Conservation (phyloP, 2,797 vertebrate species). For the Darevskia nairensis region DNA sequence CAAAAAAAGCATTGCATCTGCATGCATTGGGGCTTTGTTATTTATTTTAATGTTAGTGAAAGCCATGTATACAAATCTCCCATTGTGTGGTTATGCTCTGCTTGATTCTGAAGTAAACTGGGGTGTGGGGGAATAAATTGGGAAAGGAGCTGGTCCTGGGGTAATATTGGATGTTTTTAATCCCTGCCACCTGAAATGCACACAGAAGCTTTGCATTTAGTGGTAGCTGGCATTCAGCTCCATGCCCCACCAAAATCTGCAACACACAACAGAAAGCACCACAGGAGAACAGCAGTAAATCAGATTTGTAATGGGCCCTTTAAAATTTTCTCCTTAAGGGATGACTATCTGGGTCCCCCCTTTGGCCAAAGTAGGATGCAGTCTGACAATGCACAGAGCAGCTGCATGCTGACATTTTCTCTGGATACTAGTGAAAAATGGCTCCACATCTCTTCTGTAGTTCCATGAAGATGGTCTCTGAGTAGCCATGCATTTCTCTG, state of each 20-base stretch:
- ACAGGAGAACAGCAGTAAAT: slow-evolving; percentile 64
- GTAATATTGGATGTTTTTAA: slow-evolving; percentile 61
- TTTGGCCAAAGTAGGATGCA: slow-evolving; percentile 77
- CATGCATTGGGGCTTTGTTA: neutral
- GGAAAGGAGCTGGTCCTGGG: slow-evolving; percentile 13
- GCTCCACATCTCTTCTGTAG: slow-evolving; percentile 73
- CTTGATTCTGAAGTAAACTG: slow-evolving; percentile 75
- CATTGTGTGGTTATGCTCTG: slow-evolving; percentile 73
- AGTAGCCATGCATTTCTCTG: slow-evolving; percentile 61
- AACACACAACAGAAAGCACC: slow-evolving; percentile 61
- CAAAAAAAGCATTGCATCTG: slow-evolving; percentile 65
- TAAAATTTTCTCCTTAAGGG: slow-evolving; percentile 72
- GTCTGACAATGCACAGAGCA: slow-evolving; percentile 74
- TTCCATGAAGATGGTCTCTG: slow-evolving; percentile 68
- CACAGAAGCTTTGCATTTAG: slow-evolving; percentile 60
- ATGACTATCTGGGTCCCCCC: slow-evolving; percentile 72
- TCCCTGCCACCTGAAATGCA: slow-evolving; percentile 68
- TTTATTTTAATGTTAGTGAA: slow-evolving; percentile 35
- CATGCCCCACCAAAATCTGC: slow-evolving; percentile 59
- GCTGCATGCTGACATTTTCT: slow-evolving; percentile 80
- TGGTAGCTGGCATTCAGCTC: slow-evolving; percentile 68
- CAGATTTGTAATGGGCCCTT: slow-evolving; percentile 74
- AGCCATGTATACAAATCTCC: slow-evolving; percentile 66
- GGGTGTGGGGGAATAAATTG: slow-evolving; percentile 19
- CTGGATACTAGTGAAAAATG: slow-evolving; percentile 80